Percentiles rank a stretch among this genome's conserved stretches.
phyloP scores from a whole-genome alignment of 2,797 vertebrate species.

The Sebastes glaucus region DNA sequence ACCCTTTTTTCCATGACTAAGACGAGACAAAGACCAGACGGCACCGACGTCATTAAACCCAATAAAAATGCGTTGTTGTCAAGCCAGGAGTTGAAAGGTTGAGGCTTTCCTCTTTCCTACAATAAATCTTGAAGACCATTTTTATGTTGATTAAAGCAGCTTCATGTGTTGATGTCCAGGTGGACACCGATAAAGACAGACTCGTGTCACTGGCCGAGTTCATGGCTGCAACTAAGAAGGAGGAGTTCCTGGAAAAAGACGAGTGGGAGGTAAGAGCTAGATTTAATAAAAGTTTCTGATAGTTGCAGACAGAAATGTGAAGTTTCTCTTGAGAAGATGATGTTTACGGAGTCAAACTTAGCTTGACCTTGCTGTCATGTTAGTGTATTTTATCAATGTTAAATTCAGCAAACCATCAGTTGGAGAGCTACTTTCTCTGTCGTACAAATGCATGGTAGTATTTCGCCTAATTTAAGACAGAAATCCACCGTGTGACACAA shows the following conservation, averaged over 20 bases:
- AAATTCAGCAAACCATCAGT: neutral
- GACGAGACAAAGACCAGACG: too few species aligned
- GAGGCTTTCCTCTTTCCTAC: neutral
- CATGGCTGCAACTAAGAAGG: conserved; percentile 86
- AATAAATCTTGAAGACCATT: neutral
- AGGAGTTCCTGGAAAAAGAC: conserved; percentile 89
- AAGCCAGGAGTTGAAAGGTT: neutral
- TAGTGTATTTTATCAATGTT: neutral
- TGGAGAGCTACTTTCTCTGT: neutral
- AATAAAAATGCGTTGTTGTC: too few species aligned
- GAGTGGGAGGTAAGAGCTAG: conserved; percentile 90
- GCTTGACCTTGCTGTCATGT: neutral
- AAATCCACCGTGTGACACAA: neutral
- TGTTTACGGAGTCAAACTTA: neutral
- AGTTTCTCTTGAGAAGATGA: neutral
- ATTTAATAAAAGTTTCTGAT: neutral
- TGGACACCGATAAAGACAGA: conserved; percentile 90
- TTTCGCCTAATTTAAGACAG: neutral
- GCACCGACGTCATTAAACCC: too few species aligned
- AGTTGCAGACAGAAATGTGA: neutral
- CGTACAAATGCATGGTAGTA: neutral
- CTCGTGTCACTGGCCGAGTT: conserved; percentile 91
- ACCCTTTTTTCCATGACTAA: too few species aligned
- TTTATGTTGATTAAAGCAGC: neutral
- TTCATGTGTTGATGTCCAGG: conserved; percentile 74